Conservation (phyloP, 2,888 invertebrate species). For the Toxonevra muliebris region DNA sequence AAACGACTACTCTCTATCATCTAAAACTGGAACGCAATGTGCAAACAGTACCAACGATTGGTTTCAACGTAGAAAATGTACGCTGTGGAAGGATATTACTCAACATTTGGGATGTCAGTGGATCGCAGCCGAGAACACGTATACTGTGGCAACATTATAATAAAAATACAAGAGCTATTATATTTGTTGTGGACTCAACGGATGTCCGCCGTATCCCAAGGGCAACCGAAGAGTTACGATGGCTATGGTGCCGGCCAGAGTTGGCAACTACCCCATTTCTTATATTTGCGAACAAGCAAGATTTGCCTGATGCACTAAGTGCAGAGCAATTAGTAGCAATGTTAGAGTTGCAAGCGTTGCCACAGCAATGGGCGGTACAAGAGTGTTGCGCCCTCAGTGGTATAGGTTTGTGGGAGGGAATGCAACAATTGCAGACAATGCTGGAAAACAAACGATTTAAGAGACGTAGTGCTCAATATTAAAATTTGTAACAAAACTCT, state of each 20-base stretch:
- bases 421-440: slow-evolving; percentile 43
- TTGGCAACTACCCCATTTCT: slow-evolving; percentile 43
- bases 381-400: slow-evolving; percentile 45
- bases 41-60: slow-evolving; percentile 49
- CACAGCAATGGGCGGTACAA: slow-evolving; percentile 44
- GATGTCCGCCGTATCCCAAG: slow-evolving; percentile 43
- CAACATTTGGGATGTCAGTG: slow-evolving; percentile 53
- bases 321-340: slow-evolving; percentile 41
- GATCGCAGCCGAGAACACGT: slow-evolving; percentile 48
- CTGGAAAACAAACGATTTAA: slow-evolving; percentile 16
- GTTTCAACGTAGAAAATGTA: slow-evolving; percentile 52
- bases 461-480: slow-evolving; percentile 11
- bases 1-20: slow-evolving; percentile 53
- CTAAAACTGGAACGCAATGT: slow-evolving; percentile 46
- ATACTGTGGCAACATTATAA: slow-evolving; percentile 50
- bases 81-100: slow-evolving; percentile 46
- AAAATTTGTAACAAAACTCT: slow-evolving; percentile 4
- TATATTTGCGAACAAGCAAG: slow-evolving; percentile 52
- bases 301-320: slow-evolving; percentile 44
- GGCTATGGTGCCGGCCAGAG: slow-evolving; percentile 44
- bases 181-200: slow-evolving; percentile 50
- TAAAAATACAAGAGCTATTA: slow-evolving; percentile 47
- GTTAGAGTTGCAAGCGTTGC: slow-evolving; percentile 36
- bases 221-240: slow-evolving; percentile 45
- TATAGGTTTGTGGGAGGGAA: slow-evolving; percentile 42